A percentile compares a stretch with the other conserved stretches of the same genome.
phyloP scores from a whole-genome alignment of 2,113 vertebrate genomes.

The Ceyx melanurus region DNA sequence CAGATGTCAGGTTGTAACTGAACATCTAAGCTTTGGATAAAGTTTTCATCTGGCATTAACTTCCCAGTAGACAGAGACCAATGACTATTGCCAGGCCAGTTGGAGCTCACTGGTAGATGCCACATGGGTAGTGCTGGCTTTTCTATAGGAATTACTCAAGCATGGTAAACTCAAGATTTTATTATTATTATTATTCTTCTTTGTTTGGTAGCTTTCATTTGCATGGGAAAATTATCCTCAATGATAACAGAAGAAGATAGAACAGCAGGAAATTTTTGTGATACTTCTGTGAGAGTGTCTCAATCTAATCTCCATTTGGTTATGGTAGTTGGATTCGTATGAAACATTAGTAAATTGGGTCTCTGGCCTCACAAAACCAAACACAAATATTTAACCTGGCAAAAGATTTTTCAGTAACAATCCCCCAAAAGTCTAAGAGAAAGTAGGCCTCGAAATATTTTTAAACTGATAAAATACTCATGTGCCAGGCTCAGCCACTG shows the following conservation, averaged over 20 bases:
- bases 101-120: neutral
- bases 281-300: neutral
- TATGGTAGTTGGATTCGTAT: conserved; percentile 4
- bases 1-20: conserved; percentile 58
- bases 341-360: neutral
- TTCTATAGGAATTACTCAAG: neutral
- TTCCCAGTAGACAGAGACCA: neutral
- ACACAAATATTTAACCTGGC: conserved; percentile 60
- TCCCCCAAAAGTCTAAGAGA: neutral
- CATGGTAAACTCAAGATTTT: neutral
- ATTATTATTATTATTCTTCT: neutral
- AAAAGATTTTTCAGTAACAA: neutral
- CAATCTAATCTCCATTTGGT: conserved; percentile 51
- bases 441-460: conserved; percentile 10
- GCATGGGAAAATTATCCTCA: neutral
- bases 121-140: neutral
- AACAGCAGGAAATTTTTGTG: neutral
- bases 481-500: neutral
- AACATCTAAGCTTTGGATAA: conserved; percentile 52
- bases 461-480: neutral
- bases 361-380: conserved; percentile 9
- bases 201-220: neutral
- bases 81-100: neutral
- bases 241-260: neutral
- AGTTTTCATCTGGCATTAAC: conserved; percentile 44